Evolutionary conservation across 1,140 invertebrate species (phyloP).

Genomic region (Tetragnatha versicolor): DNA sequence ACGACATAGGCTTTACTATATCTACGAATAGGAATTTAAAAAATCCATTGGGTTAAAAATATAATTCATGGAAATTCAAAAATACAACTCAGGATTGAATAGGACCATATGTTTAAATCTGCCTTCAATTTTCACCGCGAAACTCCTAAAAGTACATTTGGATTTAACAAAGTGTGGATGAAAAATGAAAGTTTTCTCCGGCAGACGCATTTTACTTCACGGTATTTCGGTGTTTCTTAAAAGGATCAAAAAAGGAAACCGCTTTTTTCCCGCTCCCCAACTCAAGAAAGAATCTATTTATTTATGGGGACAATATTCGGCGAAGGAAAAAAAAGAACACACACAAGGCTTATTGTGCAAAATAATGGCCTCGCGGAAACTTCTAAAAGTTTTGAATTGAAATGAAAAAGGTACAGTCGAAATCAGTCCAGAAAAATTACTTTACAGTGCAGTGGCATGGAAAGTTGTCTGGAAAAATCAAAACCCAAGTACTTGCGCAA

Average conservation of each 20-base stretch:
- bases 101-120: too few species aligned
- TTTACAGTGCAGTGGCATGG: too few species aligned
- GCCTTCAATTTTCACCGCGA: too few species aligned
- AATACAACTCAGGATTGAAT: too few species aligned
- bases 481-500: too few species aligned
- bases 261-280: constrained; percentile 11
- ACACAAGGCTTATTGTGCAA: constrained; percentile 16
- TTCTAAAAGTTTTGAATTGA: neutral
- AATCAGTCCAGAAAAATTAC: too few species aligned
- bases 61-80: too few species aligned
- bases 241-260: constrained; percentile 1
- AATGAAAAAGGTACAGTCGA: constrained; percentile 8
- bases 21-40: too few species aligned
- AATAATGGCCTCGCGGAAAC: constrained; percentile 15
- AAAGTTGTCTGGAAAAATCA: too few species aligned
- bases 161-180: constrained; percentile 8
- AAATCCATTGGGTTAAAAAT: too few species aligned
- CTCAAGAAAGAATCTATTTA: constrained; percentile 8
- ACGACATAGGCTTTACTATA: too few species aligned
- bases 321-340: constrained; percentile 11
- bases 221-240: constrained; percentile 17
- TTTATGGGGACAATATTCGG: constrained; percentile 19
- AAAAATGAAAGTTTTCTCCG: constrained; percentile 15
- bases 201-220: neutral
- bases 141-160: constrained; percentile 14